Percentiles rank a stretch among this genome's conserved stretches.
These are phyloP conservation scores for Siniperca knerii DNA, from an alignment of 2,113 vertebrate species.

Conservation along the genomic window DNA sequence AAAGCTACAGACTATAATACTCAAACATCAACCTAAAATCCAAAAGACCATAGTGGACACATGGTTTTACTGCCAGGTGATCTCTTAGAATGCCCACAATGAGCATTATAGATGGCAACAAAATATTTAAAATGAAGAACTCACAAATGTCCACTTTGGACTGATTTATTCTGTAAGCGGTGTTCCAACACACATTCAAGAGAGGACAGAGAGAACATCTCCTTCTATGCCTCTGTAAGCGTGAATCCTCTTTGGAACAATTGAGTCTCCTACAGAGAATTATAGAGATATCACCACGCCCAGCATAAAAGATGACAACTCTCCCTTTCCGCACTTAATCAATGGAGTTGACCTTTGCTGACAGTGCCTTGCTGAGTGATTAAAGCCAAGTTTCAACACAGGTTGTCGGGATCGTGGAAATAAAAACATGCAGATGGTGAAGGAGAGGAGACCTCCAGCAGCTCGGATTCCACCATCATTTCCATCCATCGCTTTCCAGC, in stretches of 20 bases:
- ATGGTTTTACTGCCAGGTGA: conserved; percentile 1
- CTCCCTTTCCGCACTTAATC: conserved; percentile 77
- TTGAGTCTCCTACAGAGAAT: conserved; percentile 61
- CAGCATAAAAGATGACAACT: conserved; percentile 80
- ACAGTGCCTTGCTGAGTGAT: conserved; percentile 82
- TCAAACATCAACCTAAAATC: background rate
- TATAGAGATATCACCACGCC: conserved; percentile 74
- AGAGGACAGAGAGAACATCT: conserved; percentile 42
- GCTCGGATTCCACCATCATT: conserved; percentile 49
- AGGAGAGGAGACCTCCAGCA: conserved; percentile 51
- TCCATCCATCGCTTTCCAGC: conserved; percentile 45
- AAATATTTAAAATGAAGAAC: background rate
- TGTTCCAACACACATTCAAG: conserved; percentile 52
- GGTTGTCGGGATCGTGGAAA: conserved; percentile 55
- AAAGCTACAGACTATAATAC: background rate
- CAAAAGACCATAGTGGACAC: background rate
- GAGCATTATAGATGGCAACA: background rate
- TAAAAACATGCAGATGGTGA: conserved; percentile 69
- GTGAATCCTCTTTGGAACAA: conserved; percentile 31
- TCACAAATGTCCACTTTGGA: background rate
- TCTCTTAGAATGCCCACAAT: background rate
- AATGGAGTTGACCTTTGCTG: conserved; percentile 83
- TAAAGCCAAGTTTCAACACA: conserved; percentile 78
- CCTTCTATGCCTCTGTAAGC: background rate
- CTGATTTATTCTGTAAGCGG: conserved; percentile 51